These are phyloP conservation scores for Hyperopisus bebe DNA, from an alignment of 2,113 vertebrate genomes.

Conservation along the genomic window DNA sequence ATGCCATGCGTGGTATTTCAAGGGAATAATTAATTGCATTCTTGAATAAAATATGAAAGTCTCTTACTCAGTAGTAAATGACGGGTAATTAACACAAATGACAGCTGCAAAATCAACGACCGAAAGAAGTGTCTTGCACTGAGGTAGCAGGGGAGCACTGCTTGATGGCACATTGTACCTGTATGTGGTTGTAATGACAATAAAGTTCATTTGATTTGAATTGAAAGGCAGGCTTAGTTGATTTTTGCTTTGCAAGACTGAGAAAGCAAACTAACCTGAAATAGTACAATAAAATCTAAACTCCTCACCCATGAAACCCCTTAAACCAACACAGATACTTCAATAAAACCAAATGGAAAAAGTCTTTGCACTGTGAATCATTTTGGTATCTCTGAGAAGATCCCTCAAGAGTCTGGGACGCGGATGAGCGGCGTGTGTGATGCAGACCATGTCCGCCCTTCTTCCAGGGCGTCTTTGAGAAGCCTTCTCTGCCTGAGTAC, in stretches of 20 bases:
- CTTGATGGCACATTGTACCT: not conserved
- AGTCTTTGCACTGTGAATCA: not conserved
- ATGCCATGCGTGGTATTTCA: not conserved
- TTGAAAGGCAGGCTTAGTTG: not conserved
- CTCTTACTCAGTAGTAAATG: not conserved
- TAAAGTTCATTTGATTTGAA: not conserved
- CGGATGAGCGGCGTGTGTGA: not conserved
- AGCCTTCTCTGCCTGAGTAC: slow-evolving; percentile 84
- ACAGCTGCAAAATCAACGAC: not conserved
- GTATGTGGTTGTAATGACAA: not conserved
- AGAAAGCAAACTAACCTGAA: not conserved
- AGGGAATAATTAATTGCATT: not conserved
- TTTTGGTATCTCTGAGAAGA: not conserved
- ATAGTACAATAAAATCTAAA: not conserved
- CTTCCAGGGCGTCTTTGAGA: slow-evolving; percentile 76
- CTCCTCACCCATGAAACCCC: not conserved
- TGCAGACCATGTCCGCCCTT: not conserved
- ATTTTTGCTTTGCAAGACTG: not conserved
- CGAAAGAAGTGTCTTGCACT: not conserved
- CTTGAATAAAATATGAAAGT: not conserved
- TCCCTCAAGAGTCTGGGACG: not conserved
- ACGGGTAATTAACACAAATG: not conserved
- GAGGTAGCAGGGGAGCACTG: not conserved
- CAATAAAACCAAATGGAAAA: not conserved
- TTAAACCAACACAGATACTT: not conserved